Conservation (phyloP, 2,888 invertebrate genomes). For the Lepidochitona cinerea region DNA sequence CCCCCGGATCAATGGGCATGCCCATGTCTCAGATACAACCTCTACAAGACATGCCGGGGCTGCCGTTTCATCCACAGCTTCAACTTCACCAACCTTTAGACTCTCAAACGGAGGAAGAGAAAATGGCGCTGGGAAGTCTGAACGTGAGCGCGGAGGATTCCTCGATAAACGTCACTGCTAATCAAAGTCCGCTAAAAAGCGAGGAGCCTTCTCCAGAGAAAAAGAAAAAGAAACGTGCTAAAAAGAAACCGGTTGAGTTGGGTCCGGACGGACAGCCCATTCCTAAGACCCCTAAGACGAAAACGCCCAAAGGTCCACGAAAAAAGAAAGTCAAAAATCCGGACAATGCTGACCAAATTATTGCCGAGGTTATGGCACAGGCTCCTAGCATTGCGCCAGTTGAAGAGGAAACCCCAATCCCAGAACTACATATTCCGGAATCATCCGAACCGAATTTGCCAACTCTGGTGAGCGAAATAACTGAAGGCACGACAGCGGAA, state of each 20-base stretch:
- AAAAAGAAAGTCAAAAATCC: conserved; percentile 14
- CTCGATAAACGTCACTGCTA: neutral
- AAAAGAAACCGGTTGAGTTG: neutral
- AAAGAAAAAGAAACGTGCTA: neutral
- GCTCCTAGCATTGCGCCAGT: too few relatives aligned
- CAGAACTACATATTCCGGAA: neutral
- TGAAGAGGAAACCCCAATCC: conserved; percentile 13
- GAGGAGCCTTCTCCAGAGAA: neutral
- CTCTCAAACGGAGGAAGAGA: neutral
- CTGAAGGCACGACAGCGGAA: neutral
- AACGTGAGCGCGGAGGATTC: neutral
- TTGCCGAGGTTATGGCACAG: conserved; percentile 30
- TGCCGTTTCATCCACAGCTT: neutral
- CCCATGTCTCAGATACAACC: neutral
- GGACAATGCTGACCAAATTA: conserved; percentile 28
- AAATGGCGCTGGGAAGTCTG: neutral
- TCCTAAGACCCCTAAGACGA: neutral
- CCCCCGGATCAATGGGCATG: neutral
- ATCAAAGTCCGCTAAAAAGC: neutral
- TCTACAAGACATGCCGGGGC: neutral
- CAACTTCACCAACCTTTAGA: neutral
- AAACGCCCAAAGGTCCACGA: neutral
- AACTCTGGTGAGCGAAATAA: conserved; percentile 7
- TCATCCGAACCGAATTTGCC: neutral
- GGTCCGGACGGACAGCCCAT: neutral